A percentile compares a stretch with the other conserved stretches of the same genome.
Evolutionary conservation across 2,113 vertebrate species (phyloP).

Genomic region (Microcebus tavaratra): DNA sequence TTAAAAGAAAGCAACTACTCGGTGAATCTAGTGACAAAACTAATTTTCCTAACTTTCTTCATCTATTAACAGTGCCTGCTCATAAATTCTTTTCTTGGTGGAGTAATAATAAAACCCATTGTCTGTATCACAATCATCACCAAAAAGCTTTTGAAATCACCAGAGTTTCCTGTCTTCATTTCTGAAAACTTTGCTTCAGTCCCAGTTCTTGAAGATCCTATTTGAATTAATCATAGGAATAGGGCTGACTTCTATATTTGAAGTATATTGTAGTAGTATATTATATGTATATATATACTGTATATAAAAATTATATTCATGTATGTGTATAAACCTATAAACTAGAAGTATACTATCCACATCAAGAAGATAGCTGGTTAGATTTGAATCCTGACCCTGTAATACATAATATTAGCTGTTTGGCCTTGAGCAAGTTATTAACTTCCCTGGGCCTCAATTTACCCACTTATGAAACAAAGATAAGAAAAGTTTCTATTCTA

Average conservation of each 20-base stretch:
- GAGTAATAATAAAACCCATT: conserved; percentile 61
- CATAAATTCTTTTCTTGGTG: conserved; percentile 23
- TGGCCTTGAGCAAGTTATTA: not conserved
- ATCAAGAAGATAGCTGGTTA: not conserved
- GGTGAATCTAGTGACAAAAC: conserved; percentile 19
- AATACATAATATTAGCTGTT: not conserved
- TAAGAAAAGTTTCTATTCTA: not conserved
- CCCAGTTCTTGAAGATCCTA: not conserved
- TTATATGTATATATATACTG: not conserved
- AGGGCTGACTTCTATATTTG: not conserved
- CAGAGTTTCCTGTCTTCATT: not conserved
- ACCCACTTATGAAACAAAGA: not conserved
- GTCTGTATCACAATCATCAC: conserved; percentile 32
- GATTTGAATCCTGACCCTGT: not conserved
- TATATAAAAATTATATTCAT: not conserved
- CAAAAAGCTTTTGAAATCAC: conserved; percentile 10
- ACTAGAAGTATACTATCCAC: not conserved
- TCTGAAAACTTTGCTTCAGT: not conserved
- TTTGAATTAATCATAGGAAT: not conserved
- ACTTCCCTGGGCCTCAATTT: not conserved
- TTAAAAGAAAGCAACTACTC: not conserved
- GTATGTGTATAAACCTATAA: not conserved
- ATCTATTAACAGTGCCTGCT: conserved; percentile 20
- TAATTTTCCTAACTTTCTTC: conserved; percentile 14
- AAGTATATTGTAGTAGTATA: not conserved